Conservation (phyloP, 2,888 invertebrate species). For the Allolobophora icterica region DNA sequence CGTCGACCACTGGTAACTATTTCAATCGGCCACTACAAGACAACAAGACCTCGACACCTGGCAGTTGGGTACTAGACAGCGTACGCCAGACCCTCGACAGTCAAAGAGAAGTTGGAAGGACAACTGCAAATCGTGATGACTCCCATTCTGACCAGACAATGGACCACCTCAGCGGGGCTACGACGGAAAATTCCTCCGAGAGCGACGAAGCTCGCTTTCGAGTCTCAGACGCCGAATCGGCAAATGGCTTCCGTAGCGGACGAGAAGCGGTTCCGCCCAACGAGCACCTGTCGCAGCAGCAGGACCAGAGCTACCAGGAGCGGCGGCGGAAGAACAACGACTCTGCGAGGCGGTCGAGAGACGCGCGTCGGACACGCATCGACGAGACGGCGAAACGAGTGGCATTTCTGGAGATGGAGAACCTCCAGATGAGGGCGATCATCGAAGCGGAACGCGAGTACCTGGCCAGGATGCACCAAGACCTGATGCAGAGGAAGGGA, state of each 20-base stretch:
- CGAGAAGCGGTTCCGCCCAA: not conserved
- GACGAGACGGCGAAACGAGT: constrained; percentile 8
- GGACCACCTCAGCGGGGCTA: not conserved
- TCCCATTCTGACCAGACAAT: not conserved
- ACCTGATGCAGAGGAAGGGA: constrained; percentile 15
- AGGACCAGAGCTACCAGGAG: constrained; percentile 13
- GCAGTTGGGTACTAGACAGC: not conserved
- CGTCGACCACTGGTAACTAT: not conserved
- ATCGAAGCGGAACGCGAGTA: constrained; percentile 20
- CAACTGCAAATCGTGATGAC: not conserved
- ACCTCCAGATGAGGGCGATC: constrained; percentile 26
- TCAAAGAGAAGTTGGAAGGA: not conserved
- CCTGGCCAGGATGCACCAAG: constrained; percentile 6
- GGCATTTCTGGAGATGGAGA: constrained; percentile 15
- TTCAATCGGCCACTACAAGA: not conserved
- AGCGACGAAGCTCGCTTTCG: not conserved
- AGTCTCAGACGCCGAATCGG: not conserved
- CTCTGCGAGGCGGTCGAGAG: constrained; percentile 20
- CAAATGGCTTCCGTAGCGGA: not conserved
- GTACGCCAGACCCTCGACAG: not conserved
- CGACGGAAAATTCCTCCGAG: not conserved
- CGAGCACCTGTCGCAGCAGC: not conserved
- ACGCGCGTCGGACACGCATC: constrained; percentile 25
- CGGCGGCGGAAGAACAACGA: constrained; percentile 27
- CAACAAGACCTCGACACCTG: not conserved